Percentiles rank a stretch among this genome's conserved stretches.
These are phyloP conservation scores for Amiota minor DNA, from an alignment of 2,888 invertebrate genomes.

Conservation along the genomic window DNA sequence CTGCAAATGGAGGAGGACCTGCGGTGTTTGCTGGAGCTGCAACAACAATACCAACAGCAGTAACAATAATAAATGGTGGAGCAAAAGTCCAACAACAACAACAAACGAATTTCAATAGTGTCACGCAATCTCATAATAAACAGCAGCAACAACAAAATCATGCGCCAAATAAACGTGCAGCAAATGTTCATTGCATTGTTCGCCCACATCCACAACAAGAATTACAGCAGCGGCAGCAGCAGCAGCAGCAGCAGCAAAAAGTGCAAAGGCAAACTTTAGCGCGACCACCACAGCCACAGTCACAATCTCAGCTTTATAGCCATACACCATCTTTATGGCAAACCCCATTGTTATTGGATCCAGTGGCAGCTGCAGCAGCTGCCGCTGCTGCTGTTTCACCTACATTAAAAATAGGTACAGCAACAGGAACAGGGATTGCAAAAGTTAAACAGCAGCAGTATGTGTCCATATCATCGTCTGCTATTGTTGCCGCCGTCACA, in stretches of 20 bases:
- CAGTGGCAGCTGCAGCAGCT: conserved; percentile 42
- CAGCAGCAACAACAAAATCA: conserved; percentile 54
- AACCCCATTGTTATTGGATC: conserved; percentile 65
- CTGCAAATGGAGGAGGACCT: conserved; percentile 29
- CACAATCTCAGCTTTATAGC: conserved; percentile 39
- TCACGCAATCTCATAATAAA: conserved; percentile 63
- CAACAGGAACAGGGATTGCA: conserved; percentile 12
- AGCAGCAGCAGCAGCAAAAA: conserved; percentile 45
- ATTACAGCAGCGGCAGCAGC: conserved; percentile 38
- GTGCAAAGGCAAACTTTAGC: conserved; percentile 32
- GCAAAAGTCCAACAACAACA: conserved; percentile 58
- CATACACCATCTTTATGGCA: conserved; percentile 68
- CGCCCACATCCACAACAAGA: conserved; percentile 51
- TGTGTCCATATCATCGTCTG: conserved; percentile 1
- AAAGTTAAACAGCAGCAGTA: not conserved
- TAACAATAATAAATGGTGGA: conserved; percentile 52
- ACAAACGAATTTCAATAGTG: conserved; percentile 62
- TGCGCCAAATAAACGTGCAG: conserved; percentile 43
- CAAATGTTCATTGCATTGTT: conserved; percentile 46
- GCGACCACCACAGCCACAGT: conserved; percentile 45
- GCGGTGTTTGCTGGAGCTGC: conserved; percentile 38
- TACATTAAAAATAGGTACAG: not conserved
- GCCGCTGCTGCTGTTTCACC: not conserved
- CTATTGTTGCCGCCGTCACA: conserved; percentile 37
- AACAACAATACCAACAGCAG: conserved; percentile 45